A percentile compares a stretch with the other conserved stretches of the same genome.
phyloP scores from a whole-genome alignment of 2,888 invertebrate species.

The Stenotaenia linearis region DNA sequence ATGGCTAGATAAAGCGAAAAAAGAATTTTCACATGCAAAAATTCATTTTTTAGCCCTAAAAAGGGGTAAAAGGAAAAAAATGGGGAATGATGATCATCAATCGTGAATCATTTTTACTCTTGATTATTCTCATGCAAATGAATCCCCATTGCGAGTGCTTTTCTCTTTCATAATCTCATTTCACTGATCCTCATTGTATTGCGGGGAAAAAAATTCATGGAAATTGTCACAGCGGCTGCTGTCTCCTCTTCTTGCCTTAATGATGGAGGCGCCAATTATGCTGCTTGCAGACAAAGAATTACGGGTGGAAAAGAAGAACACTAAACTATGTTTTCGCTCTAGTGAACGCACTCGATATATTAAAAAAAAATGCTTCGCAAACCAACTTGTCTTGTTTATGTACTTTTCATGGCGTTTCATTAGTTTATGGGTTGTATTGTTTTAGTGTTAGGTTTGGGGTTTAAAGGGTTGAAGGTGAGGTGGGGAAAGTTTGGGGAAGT shows the following conservation, averaged over 20 bases:
- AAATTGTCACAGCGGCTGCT: neutral
- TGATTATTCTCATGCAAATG: neutral
- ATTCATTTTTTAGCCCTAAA: neutral
- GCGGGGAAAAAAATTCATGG: neutral
- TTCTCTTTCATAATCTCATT: neutral
- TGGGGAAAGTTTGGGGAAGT: too few relatives aligned
- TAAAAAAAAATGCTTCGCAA: neutral
- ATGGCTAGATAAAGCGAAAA: neutral
- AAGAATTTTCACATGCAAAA: neutral
- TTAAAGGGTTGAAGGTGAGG: too few relatives aligned
- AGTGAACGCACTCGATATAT: neutral
- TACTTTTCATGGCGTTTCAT: neutral
- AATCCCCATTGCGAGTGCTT: neutral
- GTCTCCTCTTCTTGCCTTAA: neutral
- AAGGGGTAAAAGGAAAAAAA: neutral
- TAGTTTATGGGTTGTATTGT: too few relatives aligned
- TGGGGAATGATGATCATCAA: neutral
- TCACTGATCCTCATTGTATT: neutral
- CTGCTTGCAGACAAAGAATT: neutral
- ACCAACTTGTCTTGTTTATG: neutral
- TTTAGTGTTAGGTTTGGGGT: too few relatives aligned
- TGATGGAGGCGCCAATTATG: neutral
- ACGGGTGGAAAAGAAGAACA: neutral
- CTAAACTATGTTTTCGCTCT: neutral
- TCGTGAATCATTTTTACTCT: neutral